Conservation (phyloP, 2,113 vertebrate species). For the Cyanistes caeruleus region DNA sequence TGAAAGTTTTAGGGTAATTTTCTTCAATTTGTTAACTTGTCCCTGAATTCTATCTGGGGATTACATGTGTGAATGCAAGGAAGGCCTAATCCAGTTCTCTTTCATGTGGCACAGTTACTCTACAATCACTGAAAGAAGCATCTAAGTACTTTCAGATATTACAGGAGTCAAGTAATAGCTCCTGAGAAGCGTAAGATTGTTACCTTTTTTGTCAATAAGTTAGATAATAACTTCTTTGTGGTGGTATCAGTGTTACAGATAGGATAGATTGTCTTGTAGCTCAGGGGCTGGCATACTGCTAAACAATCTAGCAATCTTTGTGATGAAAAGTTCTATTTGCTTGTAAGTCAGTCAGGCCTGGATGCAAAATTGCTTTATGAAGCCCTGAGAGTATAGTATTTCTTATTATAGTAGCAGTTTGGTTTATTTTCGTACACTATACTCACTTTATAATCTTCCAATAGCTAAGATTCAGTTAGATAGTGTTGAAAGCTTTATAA, state of each 20-base stretch:
- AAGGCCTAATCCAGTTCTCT: neutral
- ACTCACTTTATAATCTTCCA: neutral
- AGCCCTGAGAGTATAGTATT: neutral
- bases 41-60: neutral
- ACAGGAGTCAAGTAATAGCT: neutral
- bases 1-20: neutral
- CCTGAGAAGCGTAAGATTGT: neutral
- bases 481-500: neutral
- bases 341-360: neutral
- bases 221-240: neutral
- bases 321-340: neutral
- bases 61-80: neutral
- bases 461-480: neutral
- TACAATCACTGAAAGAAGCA: neutral
- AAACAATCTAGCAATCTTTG: neutral
- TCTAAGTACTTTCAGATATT: neutral
- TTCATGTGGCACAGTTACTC: neutral
- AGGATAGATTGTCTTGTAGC: neutral
- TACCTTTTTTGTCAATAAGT: neutral
- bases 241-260: neutral
- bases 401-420: neutral
- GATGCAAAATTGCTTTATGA: constrained; percentile 15
- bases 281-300: neutral
- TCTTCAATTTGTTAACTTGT: neutral
- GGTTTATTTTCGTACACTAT: neutral